Base-by-base conservation (phyloP, 2,888 invertebrate genomes). In the Bimastos eiseni region DNA sequence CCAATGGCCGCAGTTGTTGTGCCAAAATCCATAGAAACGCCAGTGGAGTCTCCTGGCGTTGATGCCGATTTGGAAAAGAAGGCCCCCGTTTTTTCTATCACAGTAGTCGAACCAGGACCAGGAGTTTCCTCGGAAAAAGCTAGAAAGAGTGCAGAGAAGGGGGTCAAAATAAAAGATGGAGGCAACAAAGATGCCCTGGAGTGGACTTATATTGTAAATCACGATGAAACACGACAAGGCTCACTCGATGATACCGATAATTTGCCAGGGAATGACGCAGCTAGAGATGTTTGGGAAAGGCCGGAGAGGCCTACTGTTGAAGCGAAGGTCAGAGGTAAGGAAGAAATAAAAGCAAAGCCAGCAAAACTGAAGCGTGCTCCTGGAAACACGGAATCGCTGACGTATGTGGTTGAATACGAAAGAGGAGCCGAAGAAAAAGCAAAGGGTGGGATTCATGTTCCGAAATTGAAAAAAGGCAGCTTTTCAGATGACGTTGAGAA, bases 321-420 rank as follows among this genome's bases (percentile, higher is more conserved):
- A n/a, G 70, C 70, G 17, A 15, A 11, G 17, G 19, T 34, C 86
- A 36, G 86, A 34, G 86, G 86, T 36, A 36, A 34, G 86, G 86
- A 21, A 70, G 70, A 70, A 13, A 70, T 86, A 21, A 86, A 86
- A 33, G 34, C 13, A 37, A 5, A 30, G 17, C 34, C 86, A 86
- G 86, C 37, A 19, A 36, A 86, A 36, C 86, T 36, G 86, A 86
- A 86, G n/a, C 36, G 11, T 24, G 37, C 36, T n/a, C 70, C 70
- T 86, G 86, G 6, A 37, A 86, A 6, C 36, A 34, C 34, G 24
- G 86, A 86, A 24, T 36, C 37, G 15, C 30, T 36, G 24, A 86
- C 86, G 17, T 86, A 86, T 8, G 86, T 86, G 19, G 86, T 86
- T 33, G 86, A 86, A 86, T 37, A 86, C 86, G 86, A 86, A 24